Base-by-base conservation (phyloP, 2,797 vertebrate genomes). In the Catostomus latipinnis region DNA sequence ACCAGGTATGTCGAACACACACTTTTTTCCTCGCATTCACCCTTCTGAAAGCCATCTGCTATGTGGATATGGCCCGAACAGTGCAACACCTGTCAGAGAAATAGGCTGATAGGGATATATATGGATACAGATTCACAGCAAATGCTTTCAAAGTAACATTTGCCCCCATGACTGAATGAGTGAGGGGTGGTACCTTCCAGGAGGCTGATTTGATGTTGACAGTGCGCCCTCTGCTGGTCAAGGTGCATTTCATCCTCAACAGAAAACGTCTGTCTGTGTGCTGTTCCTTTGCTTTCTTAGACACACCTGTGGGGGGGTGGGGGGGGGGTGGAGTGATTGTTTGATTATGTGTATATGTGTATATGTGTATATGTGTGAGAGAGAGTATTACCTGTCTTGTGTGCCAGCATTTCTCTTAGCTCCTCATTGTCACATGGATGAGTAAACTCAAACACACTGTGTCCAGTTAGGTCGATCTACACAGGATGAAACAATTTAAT, bases 361-460 rank as follows among this genome's bases (percentile, higher is more conserved):
- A 34, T 50, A 48, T 60, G 54, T 8, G 61, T 49, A 34, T 57
- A 46, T 2, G 48, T 14, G 18, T 16, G 43, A 58, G 8, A 66
- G 9, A 63, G 6, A 76, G 6, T 74, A 92, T 95, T 89, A 98
- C 98, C 97, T 88, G 95, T 94, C 93, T 93, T 98, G 90, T 97
- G 94, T 16, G 96, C 90, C 87, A 99, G 94, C 96, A 97, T 96
- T 92, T 99, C 98, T 91, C 96, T 94, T 91, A 99, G 92, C 91
- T 99, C 98, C 84, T 99, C 98, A 63, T 99, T 97, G 90, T 99
- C 98, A 90, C 98, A 99, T 0, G 97, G 98, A 89, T 99, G 98
- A 87, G 95, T 97, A 91, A 95, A 99, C 90, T 99, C 98, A 92
- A 98, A 98, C 56, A 99, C 94, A 84, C 96, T 98, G 90, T 98